Conservation (phyloP, 30 jellyfish, hydroid and myxozoan genomes). For the Morbakka virulenta region DNA sequence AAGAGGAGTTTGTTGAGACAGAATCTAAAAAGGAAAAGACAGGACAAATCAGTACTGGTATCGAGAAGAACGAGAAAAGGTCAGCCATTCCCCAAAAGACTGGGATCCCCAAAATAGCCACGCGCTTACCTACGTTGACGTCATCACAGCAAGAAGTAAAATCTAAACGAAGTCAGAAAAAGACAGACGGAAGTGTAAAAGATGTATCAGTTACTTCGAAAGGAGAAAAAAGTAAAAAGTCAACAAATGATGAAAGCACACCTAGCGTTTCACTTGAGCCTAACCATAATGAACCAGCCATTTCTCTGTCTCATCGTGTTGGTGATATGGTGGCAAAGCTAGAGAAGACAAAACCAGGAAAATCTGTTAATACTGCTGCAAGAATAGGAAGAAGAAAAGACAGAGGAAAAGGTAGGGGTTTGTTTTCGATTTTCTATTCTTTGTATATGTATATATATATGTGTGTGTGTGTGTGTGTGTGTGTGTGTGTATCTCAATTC, state of each 20-base stretch:
- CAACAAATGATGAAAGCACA: neutral
- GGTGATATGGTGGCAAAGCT: constrained; percentile 64
- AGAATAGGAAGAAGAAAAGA: neutral
- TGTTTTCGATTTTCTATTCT: too few species aligned
- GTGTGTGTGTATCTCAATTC: too few species aligned
- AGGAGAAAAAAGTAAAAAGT: neutral
- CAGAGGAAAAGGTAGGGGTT: neutral
- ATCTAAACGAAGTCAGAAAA: neutral
- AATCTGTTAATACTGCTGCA: neutral
- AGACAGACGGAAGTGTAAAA: neutral
- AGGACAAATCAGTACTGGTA: neutral
- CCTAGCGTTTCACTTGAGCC: neutral
- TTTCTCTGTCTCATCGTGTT: constrained; percentile 15
- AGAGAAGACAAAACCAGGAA: constrained; percentile 34
- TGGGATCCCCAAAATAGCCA: neutral
- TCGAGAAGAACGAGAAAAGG: neutral
- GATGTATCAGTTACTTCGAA: neutral
- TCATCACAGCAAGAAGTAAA: neutral
- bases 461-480: too few species aligned
- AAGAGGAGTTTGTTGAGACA: too few species aligned
- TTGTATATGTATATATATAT: too few species aligned
- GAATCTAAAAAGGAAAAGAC: too few species aligned
- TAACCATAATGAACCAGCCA: neutral
- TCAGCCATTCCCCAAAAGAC: neutral
- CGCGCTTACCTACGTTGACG: neutral